Conservation (phyloP, 2,888 invertebrate genomes). For the Tiliacea citrago region DNA sequence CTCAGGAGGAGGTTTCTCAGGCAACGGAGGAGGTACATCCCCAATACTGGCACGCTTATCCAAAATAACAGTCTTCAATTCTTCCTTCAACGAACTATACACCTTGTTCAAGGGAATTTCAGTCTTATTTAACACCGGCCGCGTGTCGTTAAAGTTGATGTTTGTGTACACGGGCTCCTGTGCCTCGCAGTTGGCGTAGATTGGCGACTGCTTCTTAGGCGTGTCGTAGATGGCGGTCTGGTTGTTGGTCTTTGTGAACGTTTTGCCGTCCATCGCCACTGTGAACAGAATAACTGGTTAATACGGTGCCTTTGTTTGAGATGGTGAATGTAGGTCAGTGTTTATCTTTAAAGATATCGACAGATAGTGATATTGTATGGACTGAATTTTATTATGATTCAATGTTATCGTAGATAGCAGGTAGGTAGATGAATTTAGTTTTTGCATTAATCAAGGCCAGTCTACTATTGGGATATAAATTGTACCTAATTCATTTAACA, state of each 20-base stretch:
- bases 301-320: constrained; percentile 17
- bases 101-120: constrained; percentile 78
- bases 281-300: constrained; percentile 62
- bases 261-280: constrained; percentile 87
- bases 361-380: constrained; percentile 17
- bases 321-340: constrained; percentile 44
- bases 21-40: constrained; percentile 81
- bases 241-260: constrained; percentile 77
- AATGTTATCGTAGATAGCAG: constrained; percentile 29
- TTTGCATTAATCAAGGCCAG: constrained; percentile 2
- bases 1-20: constrained; percentile 80
- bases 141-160: constrained; percentile 79
- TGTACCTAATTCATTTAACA: not conserved
- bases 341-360: constrained; percentile 41
- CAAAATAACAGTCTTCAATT: constrained; percentile 82
- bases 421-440: not conserved
- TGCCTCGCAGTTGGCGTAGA: constrained; percentile 84
- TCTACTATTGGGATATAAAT: not conserved
- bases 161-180: constrained; percentile 82
- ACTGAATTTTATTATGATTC: constrained; percentile 16
- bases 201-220: constrained; percentile 77
- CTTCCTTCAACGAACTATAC: constrained; percentile 82
- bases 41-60: constrained; percentile 82
- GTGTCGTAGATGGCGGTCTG: constrained; percentile 79
- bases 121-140: constrained; percentile 78